Percentiles rank a stretch among this genome's conserved stretches.
Conservation (phyloP, 2,113 vertebrate genomes). For the Sapayoa aenigma region DNA sequence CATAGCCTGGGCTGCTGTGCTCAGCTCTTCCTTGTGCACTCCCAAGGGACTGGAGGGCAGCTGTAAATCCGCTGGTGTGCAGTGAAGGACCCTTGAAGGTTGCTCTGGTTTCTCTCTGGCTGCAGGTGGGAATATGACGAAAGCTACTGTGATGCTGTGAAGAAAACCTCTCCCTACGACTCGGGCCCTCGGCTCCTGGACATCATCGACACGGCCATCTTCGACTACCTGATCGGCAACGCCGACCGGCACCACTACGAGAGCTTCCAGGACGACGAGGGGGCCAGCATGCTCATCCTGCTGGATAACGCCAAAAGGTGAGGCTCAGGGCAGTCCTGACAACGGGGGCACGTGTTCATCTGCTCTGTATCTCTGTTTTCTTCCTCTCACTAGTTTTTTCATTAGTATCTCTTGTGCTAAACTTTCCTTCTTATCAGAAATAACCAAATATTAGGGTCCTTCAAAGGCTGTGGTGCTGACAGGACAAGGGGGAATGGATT, state of each 20-base stretch:
- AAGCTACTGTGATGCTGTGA: slow-evolving; percentile 96
- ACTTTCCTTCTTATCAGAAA: background rate
- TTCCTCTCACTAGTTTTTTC: background rate
- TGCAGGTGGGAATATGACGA: slow-evolving; percentile 97
- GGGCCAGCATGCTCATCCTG: slow-evolving; percentile 97
- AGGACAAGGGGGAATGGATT: background rate
- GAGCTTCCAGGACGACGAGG: slow-evolving; percentile 97
- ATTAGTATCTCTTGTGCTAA: background rate
- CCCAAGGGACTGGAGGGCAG: accelerated
- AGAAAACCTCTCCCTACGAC: slow-evolving; percentile 96
- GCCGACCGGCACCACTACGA: slow-evolving; percentile 98
- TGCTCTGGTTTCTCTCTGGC: background rate
- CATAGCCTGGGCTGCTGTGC: background rate
- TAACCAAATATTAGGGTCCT: background rate
- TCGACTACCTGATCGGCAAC: slow-evolving; percentile 96
- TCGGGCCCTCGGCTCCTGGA: slow-evolving; percentile 92
- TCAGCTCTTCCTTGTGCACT: background rate
- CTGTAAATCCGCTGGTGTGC: background rate
- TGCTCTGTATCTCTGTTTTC: background rate
- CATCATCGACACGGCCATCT: slow-evolving; percentile 93
- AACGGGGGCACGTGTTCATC: accelerated
- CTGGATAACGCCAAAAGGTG: slow-evolving; percentile 98
- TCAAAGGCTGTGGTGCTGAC: background rate
- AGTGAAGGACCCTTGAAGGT: background rate
- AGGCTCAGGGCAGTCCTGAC: background rate